These are phyloP conservation scores for Myiotriccus ornatus DNA, from an alignment of 2,797 vertebrate species.

Conservation along the genomic window DNA sequence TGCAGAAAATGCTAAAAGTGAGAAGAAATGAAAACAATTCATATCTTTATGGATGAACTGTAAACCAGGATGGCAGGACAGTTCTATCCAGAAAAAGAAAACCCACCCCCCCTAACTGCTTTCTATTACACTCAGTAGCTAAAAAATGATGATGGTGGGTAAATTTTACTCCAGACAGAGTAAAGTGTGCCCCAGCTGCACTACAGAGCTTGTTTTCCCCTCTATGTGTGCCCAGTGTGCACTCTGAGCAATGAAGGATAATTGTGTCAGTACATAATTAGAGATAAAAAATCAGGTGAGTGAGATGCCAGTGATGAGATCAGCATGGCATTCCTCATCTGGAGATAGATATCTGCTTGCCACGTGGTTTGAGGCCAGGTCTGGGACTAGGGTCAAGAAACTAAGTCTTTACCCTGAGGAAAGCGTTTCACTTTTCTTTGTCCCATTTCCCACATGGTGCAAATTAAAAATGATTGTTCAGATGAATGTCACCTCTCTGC, in stretches of 20 bases:
- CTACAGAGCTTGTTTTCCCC: not conserved
- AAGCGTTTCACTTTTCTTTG: not conserved
- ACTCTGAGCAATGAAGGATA: conserved; percentile 16
- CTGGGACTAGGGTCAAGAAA: not conserved
- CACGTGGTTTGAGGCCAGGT: not conserved
- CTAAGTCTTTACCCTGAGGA: not conserved
- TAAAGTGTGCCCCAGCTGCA: not conserved
- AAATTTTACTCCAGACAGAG: not conserved
- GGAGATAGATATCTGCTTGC: not conserved
- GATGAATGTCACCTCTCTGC: not conserved
- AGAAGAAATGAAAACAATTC: conserved; percentile 2
- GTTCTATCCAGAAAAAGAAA: not conserved
- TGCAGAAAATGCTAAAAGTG: not conserved
- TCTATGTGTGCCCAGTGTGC: not conserved
- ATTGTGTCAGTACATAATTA: conserved; percentile 36
- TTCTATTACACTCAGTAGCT: not conserved
- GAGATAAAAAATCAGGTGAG: not conserved
- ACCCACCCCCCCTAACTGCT: not conserved
- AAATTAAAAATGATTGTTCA: not conserved
- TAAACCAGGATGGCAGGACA: not conserved
- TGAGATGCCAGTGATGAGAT: conserved; percentile 9
- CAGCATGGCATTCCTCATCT: not conserved
- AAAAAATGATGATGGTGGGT: not conserved
- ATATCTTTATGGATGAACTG: not conserved
- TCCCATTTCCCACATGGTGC: not conserved